Percentiles rank a stretch among this genome's conserved stretches.
Conservation (phyloP, 1,140 invertebrate genomes). For the Agraylea sexmaculata region DNA sequence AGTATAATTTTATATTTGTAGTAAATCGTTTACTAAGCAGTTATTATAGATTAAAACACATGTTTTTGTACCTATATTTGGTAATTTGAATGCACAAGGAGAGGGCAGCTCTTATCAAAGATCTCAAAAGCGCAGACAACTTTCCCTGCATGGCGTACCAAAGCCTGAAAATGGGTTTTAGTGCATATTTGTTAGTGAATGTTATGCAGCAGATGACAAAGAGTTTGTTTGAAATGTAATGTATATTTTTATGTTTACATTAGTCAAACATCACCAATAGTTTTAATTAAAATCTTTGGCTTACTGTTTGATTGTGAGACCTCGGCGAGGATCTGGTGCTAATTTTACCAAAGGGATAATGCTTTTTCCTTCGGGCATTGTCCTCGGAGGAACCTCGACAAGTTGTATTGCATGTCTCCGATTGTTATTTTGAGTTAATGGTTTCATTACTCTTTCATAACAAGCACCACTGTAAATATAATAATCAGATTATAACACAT, state of each 20-base stretch:
- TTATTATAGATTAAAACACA: no score
- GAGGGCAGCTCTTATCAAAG: slow-evolving; percentile 49
- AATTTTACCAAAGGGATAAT: slow-evolving; percentile 12
- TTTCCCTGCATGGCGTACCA: slow-evolving; percentile 28
- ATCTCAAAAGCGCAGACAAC: slow-evolving; percentile 39
- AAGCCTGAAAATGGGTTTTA: slow-evolving; percentile 14
- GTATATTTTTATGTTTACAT: background rate
- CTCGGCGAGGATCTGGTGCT: slow-evolving; percentile 18
- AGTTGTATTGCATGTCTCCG: slow-evolving; percentile 61
- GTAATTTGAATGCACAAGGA: slow-evolving; percentile 53
- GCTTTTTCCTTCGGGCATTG: background rate
- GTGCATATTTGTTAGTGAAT: background rate
- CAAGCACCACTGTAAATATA: slow-evolving; percentile 23
- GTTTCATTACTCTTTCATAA: slow-evolving; percentile 23
- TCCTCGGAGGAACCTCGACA: slow-evolving; percentile 53
- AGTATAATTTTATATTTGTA: background rate
- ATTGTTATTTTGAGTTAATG: slow-evolving; percentile 15
- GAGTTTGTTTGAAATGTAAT: background rate
- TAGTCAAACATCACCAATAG: background rate
- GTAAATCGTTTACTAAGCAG: slow-evolving; percentile 8
- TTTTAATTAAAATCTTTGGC: slow-evolving; percentile 1
- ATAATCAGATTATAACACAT: slow-evolving; percentile 1
- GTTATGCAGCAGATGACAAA: no score
- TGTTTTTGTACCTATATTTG: slow-evolving; percentile 41
- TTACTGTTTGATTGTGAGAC: slow-evolving; percentile 21